phyloP scores from a whole-genome alignment of 1,140 invertebrate species.

The Bombus haemorrhoidalis region DNA sequence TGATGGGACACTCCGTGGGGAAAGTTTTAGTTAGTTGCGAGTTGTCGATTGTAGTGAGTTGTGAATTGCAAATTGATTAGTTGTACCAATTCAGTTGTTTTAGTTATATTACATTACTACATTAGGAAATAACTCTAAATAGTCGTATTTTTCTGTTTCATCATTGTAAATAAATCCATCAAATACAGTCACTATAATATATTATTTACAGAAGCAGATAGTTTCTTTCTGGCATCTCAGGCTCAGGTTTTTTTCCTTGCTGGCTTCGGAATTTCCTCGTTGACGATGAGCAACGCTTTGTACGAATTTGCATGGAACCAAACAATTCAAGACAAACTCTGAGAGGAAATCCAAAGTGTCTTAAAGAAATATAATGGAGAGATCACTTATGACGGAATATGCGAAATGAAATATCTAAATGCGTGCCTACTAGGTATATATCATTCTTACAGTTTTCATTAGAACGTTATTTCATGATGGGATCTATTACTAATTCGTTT shows the following conservation, averaged over 20 bases:
- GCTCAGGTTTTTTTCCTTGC: conserved; percentile 82
- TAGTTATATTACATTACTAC: no score
- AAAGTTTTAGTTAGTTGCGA: no score
- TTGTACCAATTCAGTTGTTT: no score
- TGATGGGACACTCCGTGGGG: no score
- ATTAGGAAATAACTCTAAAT: no score
- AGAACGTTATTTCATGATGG: neutral
- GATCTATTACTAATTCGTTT: neutral
- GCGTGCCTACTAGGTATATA: conserved; percentile 29
- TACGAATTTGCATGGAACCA: conserved; percentile 83
- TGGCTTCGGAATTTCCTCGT: conserved; percentile 85
- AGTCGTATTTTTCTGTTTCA: no score
- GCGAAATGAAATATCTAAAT: conserved; percentile 49
- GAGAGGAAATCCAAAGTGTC: conserved; percentile 79
- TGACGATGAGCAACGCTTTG: conserved; percentile 79
- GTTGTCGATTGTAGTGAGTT: no score
- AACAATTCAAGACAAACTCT: conserved; percentile 82
- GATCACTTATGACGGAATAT: conserved; percentile 40
- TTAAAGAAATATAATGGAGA: conserved; percentile 7
- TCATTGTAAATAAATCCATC: no score
- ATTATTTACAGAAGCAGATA: conserved; percentile 71
- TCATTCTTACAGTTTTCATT: neutral
- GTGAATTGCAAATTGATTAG: no score
- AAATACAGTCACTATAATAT: neutral
- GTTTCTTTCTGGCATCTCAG: conserved; percentile 74